Conservation (phyloP, 2,888 invertebrate species). For the Drosophila greeni region DNA sequence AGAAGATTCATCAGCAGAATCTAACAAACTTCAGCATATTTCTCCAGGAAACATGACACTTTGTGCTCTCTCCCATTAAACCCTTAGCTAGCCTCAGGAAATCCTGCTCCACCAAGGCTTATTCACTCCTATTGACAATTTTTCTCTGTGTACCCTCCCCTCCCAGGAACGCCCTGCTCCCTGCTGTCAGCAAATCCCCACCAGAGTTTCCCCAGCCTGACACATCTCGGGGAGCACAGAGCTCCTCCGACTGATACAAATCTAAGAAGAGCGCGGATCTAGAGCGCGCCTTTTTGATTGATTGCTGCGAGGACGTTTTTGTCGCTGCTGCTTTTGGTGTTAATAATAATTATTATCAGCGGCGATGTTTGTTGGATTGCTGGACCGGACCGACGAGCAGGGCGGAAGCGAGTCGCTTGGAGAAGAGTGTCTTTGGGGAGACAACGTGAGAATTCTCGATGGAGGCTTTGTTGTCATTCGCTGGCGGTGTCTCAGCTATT, state of each 20-base stretch:
- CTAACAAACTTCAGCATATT: too few relatives aligned
- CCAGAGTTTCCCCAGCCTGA: slow-evolving; percentile 38
- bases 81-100: neutral
- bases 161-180: neutral
- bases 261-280: slow-evolving; percentile 52
- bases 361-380: slow-evolving; percentile 15
- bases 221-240: slow-evolving; percentile 50
- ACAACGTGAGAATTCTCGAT: slow-evolving; percentile 46
- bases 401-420: slow-evolving; percentile 24
- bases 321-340: slow-evolving; percentile 62
- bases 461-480: slow-evolving; percentile 30
- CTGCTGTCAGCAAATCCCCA: slow-evolving; percentile 33
- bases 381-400: too few relatives aligned
- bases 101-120: fast-evolving
- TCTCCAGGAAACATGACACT: too few relatives aligned
- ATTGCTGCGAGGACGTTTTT: slow-evolving; percentile 42
- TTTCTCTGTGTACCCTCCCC: neutral
- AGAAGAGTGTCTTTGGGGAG: slow-evolving; percentile 27
- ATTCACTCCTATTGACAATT: neutral
- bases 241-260: slow-evolving; percentile 52
- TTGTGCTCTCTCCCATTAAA: too few relatives aligned
- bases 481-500: slow-evolving; percentile 11
- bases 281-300: slow-evolving; percentile 45
- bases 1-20: too few relatives aligned
- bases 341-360: slow-evolving; percentile 65